phyloP scores from a whole-genome alignment of 2,113 vertebrate genomes.

The Malurus alboscapulatus region DNA sequence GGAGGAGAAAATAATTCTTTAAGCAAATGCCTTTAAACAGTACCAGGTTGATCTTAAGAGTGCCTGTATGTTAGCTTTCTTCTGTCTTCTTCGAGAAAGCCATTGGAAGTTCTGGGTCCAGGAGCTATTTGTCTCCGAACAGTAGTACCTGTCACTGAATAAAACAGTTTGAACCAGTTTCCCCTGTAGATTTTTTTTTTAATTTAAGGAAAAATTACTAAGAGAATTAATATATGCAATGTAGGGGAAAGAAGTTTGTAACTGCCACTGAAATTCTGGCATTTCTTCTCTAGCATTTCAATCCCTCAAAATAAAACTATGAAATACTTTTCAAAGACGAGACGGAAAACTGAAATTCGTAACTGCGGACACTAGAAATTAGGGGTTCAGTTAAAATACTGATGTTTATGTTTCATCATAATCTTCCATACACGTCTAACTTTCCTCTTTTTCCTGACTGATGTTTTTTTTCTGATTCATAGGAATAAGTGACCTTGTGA shows the following conservation, averaged over 20 bases:
- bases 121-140: neutral
- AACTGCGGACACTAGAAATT: neutral
- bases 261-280: neutral
- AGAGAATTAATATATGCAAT: neutral
- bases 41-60: neutral
- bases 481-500: neutral
- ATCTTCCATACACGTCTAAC: neutral
- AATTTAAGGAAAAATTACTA: neutral
- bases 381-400: neutral
- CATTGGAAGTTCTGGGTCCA: neutral
- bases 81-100: neutral
- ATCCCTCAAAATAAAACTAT: neutral
- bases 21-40: neutral
- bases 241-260: neutral
- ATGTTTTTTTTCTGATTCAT: neutral
- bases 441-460: neutral
- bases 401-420: neutral
- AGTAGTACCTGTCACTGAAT: neutral
- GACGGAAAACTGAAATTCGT: neutral
- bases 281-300: neutral
- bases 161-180: neutral
- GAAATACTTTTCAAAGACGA: neutral
- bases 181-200: neutral
- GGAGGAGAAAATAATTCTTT: neutral
- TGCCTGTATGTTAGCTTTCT: neutral